Percentiles rank a stretch among this genome's conserved stretches.
Evolutionary conservation across 2,888 invertebrate species (phyloP).

Genomic region (Eristalinus aeneus): DNA sequence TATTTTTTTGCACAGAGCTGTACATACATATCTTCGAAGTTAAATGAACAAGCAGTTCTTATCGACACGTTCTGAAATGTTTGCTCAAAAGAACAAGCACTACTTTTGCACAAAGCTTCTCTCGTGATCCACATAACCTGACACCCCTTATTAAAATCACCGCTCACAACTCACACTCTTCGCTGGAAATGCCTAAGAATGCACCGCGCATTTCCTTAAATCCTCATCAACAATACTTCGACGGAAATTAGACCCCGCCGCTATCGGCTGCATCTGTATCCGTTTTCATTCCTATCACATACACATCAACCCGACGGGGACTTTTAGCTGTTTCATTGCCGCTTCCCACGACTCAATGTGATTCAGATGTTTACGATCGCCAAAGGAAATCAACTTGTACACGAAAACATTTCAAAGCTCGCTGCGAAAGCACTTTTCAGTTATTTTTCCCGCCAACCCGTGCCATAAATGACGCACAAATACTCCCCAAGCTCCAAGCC

Average conservation of each 20-base stretch:
- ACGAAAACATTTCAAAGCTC: not conserved
- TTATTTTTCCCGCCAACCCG: not conserved
- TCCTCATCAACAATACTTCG: not conserved
- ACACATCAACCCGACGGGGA: not conserved
- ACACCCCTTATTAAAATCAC: not conserved
- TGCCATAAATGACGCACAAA: not conserved
- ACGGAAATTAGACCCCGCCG: not conserved
- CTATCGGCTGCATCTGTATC: not conserved
- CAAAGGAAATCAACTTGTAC: not conserved
- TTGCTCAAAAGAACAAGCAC: too few species aligned
- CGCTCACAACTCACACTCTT: not conserved
- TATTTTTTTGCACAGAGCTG: too few species aligned
- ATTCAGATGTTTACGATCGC: slow-evolving; percentile 18
- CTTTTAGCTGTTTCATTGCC: not conserved
- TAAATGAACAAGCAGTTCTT: too few species aligned
- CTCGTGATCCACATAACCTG: not conserved
- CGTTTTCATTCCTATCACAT: slow-evolving; percentile 11
- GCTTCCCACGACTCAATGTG: not conserved
- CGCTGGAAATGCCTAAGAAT: not conserved
- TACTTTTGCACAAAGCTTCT: too few species aligned
- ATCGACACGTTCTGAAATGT: too few species aligned
- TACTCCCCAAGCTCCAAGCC: not conserved
- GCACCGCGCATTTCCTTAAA: not conserved
- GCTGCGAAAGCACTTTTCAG: not conserved
- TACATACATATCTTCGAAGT: too few species aligned